Base-by-base conservation (phyloP, 2,113 vertebrate genomes). In the Aldabrachelys gigantea region DNA sequence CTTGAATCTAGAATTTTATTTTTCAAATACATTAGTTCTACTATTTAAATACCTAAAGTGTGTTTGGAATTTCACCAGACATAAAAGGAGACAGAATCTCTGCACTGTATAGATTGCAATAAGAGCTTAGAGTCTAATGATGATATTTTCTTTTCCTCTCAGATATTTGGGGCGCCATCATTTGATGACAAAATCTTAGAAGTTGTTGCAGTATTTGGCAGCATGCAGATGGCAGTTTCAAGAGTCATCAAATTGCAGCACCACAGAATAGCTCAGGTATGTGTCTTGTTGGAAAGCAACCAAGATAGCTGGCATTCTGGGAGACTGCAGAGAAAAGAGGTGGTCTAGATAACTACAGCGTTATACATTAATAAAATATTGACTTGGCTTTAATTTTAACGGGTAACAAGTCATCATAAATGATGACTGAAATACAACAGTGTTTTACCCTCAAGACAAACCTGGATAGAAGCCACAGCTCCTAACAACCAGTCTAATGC, bases 171-270 rank as follows among this genome's bases (percentile, higher is more conserved):
- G 62, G 99, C 99, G 2, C 99, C 99, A 1, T 99, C 99, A 0
- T 99, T 99, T 8, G 99, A 99, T 93, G 99, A 99, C 97, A 99
- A 99, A 97, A 99, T 99, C 97, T 98, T 99, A 92, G 99, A 99
- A 89, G 99, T 99, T 0, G 99, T 99, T 41, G 99, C 99, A 0
- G 98, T 99, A 44, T 99, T 99, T 95, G 99, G 99, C n/a, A 99
- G 99, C 89, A 98, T 99, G 99, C 99, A 99, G 97, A 99, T 99
- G 99, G 99, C 99, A 1, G 99, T 99, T 54, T 99, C 99, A 49
- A 98, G 99, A 91, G 99, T 99, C 93, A 99, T 99, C 97, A 99
- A 99, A 82, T 98, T 99, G 53, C 99, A 99, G 83, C 99, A 99
- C 92, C 99, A 99, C 92, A 98, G 99, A 93, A 99, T 99, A 85